These are phyloP conservation scores for Anoplopoma fimbria DNA, from an alignment of 2,113 vertebrate species.

Conservation along the genomic window DNA sequence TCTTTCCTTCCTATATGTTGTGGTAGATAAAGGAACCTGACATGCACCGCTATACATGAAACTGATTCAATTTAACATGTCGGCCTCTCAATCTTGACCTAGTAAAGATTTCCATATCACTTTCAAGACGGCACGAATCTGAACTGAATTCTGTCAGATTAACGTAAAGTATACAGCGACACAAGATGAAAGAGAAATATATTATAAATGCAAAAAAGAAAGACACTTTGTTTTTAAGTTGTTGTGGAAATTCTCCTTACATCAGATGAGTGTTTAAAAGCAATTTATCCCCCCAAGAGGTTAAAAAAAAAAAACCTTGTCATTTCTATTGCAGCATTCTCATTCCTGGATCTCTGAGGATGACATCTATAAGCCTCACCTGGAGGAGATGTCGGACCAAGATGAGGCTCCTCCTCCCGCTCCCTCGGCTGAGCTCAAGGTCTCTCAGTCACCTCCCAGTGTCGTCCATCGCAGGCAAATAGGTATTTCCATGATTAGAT, in stretches of 20 bases:
- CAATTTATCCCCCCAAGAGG: background rate
- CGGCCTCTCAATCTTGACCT: background rate
- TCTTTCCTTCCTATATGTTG: too few relatives aligned
- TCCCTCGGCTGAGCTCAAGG: slow-evolving; percentile 31
- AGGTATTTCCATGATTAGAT: slow-evolving; percentile 77
- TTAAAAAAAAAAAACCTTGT: background rate
- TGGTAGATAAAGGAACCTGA: background rate
- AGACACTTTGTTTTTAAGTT: too few relatives aligned
- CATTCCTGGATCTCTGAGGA: slow-evolving; percentile 95
- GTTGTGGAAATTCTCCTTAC: background rate
- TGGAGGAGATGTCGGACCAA: slow-evolving; percentile 26
- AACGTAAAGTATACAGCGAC: too few relatives aligned
- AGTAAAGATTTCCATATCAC: too few relatives aligned
- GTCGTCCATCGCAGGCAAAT: slow-evolving; percentile 93
- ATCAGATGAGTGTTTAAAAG: background rate
- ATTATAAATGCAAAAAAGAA: background rate
- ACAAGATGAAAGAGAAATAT: too few relatives aligned
- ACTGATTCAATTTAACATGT: background rate
- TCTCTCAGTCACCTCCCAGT: slow-evolving; percentile 66
- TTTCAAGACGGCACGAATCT: too few relatives aligned
- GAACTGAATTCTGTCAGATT: too few relatives aligned
- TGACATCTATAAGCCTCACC: slow-evolving; percentile 89
- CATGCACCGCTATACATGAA: background rate
- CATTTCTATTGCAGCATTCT: slow-evolving; percentile 78
- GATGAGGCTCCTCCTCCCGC: slow-evolving; percentile 38